Evolutionary conservation across 1,140 invertebrate genomes (phyloP), one percentile per base, ranked within the genome.

Genomic region (Drosophila takahashii): DNA sequence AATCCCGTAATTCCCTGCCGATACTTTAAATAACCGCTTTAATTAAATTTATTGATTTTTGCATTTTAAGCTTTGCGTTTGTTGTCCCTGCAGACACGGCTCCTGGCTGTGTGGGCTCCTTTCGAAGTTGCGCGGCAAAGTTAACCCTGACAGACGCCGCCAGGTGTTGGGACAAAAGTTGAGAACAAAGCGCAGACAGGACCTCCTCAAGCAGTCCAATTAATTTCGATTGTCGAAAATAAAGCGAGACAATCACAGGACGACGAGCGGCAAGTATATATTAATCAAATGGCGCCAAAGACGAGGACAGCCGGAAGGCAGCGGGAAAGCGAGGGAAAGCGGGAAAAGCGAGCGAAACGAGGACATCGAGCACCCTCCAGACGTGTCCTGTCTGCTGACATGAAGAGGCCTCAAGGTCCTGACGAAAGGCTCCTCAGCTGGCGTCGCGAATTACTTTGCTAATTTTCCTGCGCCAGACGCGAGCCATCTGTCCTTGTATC

Each of bases 141-240:
- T 47, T 69, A 69, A 70, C 32, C 50, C 64, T 42, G 54, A 34
- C 50, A 62, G 51, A 47, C 44, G 56, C 44, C 42, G 72, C 60
- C 74, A 66, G 77, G 57, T 78, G 64, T 60, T 69, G 16, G 56
- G 29, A 29, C 29, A n/a, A 65, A 81, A 62, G 41, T 59, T 76
- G 26, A 15, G 22, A 39, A 41, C 42, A 71, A 76, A 65, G 51
- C 42, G 61, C 53, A 45, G 54, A 79, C 54, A 73, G 53, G 51
- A 57, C 41, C 57, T 48, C 58, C 80, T 83, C 42, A 44, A 57
- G 74, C 39, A 41, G 41, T 60, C 61, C 72, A 84, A 84, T 84
- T 84, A 84, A 84, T 79, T 81, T 77, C 48, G 71, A 72, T 80
- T 84, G 80, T 76, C 65, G 57, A 70, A 83, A 66, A 71, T 66